Conservation (phyloP, 2,888 invertebrate species). For the Caenorhabditis uteleia region DNA sequence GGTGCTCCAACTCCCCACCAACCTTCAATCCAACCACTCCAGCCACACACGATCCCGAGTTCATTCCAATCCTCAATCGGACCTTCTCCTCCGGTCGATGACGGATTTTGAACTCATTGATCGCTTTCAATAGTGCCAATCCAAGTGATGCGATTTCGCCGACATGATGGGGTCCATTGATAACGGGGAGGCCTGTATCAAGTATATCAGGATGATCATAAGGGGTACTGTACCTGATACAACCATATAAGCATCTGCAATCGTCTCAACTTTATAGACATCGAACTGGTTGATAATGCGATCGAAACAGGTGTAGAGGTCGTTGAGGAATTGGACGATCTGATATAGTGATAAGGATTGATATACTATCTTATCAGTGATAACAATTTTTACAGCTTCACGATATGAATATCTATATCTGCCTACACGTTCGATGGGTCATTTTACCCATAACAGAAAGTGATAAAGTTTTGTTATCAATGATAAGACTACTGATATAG, state of each 20-base stretch:
- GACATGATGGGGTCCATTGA: slow-evolving; percentile 51
- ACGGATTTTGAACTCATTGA: slow-evolving; percentile 62
- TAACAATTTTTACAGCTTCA: background rate
- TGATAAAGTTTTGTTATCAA: background rate
- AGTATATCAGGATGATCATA: too few relatives aligned
- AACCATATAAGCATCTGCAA: slow-evolving; percentile 55
- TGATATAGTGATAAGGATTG: too few relatives aligned
- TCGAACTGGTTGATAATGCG: slow-evolving; percentile 49
- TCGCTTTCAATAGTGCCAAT: slow-evolving; percentile 55
- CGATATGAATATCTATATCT: background rate
- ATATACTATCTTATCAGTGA: too few relatives aligned
- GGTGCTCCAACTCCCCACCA: background rate
- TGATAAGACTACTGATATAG: background rate
- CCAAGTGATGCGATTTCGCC: slow-evolving; percentile 60
- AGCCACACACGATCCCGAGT: slow-evolving; percentile 70
- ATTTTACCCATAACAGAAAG: background rate
- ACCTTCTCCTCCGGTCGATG: slow-evolving; percentile 48
- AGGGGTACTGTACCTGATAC: too few relatives aligned
- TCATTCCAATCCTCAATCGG: slow-evolving; percentile 55
- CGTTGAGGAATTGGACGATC: slow-evolving; percentile 69
- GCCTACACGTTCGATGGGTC: background rate
- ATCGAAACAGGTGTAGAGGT: slow-evolving; percentile 54
- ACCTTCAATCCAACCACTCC: slow-evolving; percentile 53
- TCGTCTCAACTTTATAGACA: slow-evolving; percentile 59
- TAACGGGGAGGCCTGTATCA: slow-evolving; percentile 48